Evolutionary conservation across 2,113 vertebrate species (phyloP).

Genomic region (Crypturellus undulatus): DNA sequence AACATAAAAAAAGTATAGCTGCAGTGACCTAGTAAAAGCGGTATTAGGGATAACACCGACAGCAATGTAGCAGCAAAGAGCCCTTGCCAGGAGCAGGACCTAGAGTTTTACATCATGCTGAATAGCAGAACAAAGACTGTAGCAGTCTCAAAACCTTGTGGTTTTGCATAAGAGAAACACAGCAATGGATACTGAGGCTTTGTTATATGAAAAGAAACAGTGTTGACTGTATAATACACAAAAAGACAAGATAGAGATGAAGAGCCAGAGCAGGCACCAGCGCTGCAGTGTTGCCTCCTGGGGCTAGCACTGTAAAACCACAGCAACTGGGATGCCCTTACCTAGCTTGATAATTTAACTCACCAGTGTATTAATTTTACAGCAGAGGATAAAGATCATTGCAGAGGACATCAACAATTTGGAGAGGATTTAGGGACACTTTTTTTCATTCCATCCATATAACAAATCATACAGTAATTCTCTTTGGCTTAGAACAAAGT

Average conservation of each 20-base stretch:
- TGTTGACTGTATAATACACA: neutral
- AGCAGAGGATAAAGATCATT: neutral
- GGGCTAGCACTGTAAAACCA: neutral
- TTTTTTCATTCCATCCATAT: neutral
- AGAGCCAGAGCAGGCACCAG: rapidly evolving
- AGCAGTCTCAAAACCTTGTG: neutral
- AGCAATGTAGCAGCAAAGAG: neutral
- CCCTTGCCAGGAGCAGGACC: neutral
- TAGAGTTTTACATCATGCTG: neutral
- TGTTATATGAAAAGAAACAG: neutral
- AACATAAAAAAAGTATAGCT: neutral
- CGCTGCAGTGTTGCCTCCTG: neutral
- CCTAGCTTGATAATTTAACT: neutral
- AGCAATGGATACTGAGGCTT: neutral
- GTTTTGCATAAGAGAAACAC: neutral
- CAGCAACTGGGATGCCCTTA: neutral
- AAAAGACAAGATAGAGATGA: neutral
- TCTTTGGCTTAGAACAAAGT: neutral
- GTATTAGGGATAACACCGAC: neutral
- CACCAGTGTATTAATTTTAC: neutral
- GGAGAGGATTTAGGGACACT: neutral
- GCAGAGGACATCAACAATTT: neutral
- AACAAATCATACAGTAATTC: neutral
- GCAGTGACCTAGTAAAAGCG: neutral
- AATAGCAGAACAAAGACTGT: rapidly evolving